Conservation (phyloP, 2,113 vertebrate species). For the Acanthochromis polyacanthus region DNA sequence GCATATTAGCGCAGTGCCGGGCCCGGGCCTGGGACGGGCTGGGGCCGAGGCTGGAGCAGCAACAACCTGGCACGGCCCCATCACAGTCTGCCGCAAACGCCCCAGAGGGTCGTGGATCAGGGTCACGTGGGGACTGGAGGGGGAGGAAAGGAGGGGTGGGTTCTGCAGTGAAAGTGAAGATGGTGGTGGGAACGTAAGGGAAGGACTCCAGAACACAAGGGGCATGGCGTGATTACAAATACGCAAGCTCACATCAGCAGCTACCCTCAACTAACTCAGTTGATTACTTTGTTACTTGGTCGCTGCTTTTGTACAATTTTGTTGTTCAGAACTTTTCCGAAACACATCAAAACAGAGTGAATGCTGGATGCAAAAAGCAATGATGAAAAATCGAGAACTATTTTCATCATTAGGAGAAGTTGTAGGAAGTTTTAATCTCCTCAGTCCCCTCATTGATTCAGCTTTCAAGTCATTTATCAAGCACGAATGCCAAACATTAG, state of each 20-base stretch:
- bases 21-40: conserved; percentile 72
- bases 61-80: conserved; percentile 76
- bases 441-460: too few species aligned
- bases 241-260: background rate
- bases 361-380: too few species aligned
- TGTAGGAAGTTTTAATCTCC: too few species aligned
- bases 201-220: background rate
- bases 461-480: too few species aligned
- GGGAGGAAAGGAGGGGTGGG: background rate
- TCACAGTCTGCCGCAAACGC: conserved; percentile 54
- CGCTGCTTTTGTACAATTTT: too few species aligned
- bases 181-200: conserved; percentile 6
- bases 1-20: conserved; percentile 87
- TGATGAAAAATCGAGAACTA: too few species aligned
- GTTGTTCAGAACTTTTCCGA: too few species aligned
- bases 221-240: conserved; percentile 4
- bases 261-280: too few species aligned
- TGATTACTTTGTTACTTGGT: too few species aligned
- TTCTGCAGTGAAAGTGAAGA: background rate
- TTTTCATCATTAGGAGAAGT: too few species aligned
- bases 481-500: too few species aligned
- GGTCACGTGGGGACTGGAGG: conserved; percentile 5
- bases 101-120: conserved; percentile 58
- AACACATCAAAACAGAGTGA: too few species aligned
- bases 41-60: conserved; percentile 55